These are phyloP conservation scores for Mercenaria mercenaria DNA, from an alignment of 1,140 invertebrate species.

Conservation along the genomic window DNA sequence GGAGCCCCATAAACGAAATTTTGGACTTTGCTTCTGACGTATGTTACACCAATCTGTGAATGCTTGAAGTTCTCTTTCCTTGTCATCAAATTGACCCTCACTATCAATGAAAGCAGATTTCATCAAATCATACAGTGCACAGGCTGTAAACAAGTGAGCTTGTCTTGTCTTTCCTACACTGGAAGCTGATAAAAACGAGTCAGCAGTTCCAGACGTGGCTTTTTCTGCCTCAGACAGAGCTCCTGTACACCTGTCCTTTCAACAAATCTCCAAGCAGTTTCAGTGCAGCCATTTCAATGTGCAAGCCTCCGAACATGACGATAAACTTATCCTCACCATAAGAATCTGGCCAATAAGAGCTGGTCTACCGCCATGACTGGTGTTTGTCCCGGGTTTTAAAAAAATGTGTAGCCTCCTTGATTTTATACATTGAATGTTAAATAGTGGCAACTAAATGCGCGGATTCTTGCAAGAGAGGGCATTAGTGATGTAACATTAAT, in stretches of 20 bases:
- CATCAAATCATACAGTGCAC: background rate
- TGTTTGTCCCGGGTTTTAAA: too few relatives aligned
- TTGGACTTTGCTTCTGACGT: background rate
- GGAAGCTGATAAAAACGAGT: constrained; percentile 66
- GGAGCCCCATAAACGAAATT: background rate
- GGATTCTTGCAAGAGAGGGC: constrained; percentile 58
- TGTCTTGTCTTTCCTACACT: constrained; percentile 57
- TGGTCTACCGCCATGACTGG: too few relatives aligned
- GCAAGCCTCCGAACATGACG: constrained; percentile 61
- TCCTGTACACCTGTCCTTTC: constrained; percentile 71
- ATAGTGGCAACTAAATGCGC: too few relatives aligned
- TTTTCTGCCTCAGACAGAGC: constrained; percentile 29
- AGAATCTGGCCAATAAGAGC: constrained; percentile 70
- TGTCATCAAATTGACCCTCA: background rate
- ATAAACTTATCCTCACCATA: constrained; percentile 52
- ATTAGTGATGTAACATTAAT: constrained; percentile 26
- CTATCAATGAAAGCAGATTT: background rate
- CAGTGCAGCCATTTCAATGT: constrained; percentile 55
- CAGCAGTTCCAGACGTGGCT: constrained; percentile 60
- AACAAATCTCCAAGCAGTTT: constrained; percentile 59
- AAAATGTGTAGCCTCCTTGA: constrained; percentile 44
- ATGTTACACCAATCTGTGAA: background rate
- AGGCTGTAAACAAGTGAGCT: constrained; percentile 66
- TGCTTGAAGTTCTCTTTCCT: background rate
- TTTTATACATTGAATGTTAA: constrained; percentile 65